These are phyloP conservation scores for Cantharis rustica DNA, from an alignment of 2,888 invertebrate species.

Conservation along the genomic window DNA sequence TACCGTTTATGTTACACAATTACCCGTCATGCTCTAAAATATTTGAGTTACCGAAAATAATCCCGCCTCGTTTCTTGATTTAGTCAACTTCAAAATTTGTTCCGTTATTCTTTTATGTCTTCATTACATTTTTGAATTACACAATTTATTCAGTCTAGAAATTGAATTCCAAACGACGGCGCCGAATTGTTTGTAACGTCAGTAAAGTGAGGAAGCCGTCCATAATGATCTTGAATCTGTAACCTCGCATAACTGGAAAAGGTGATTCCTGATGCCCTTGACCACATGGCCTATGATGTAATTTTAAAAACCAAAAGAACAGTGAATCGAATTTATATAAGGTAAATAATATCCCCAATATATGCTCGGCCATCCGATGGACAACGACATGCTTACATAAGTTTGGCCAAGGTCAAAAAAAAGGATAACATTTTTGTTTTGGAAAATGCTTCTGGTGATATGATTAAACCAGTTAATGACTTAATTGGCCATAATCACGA, in stretches of 20 bases:
- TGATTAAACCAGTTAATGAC: neutral
- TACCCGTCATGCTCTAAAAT: constrained; percentile 16
- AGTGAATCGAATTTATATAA: neutral
- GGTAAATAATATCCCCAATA: no score
- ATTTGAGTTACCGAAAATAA: neutral
- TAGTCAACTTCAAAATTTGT: neutral
- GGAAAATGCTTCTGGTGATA: neutral
- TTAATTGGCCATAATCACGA: neutral
- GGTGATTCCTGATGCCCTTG: neutral
- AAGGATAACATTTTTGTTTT: neutral
- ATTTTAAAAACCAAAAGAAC: neutral
- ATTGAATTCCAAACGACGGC: neutral
- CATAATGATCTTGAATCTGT: neutral
- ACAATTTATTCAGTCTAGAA: neutral
- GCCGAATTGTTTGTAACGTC: neutral
- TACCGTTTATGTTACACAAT: constrained; percentile 22
- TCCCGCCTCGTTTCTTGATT: neutral
- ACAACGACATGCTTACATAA: no score
- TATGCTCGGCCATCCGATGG: no score
- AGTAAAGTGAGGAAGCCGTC: neutral
- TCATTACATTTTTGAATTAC: neutral
- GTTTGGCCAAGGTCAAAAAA: no score
- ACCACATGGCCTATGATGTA: neutral
- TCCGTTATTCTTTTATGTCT: neutral
- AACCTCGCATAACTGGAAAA: neutral